Conservation (phyloP, 2,797 vertebrate species). For the Acanthis flammea region DNA sequence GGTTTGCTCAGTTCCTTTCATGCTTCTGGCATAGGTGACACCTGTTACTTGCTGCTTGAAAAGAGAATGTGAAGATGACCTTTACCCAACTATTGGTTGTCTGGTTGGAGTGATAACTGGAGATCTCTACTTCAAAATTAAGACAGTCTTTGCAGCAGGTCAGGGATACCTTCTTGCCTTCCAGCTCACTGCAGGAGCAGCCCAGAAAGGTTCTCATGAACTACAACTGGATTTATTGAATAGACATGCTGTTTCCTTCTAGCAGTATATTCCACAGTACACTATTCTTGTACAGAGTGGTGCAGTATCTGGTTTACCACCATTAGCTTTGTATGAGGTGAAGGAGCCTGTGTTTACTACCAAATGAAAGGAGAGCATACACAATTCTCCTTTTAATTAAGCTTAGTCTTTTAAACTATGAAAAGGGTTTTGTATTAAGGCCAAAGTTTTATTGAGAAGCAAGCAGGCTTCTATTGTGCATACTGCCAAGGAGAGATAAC, state of each 20-base stretch:
- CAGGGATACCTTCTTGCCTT: background rate
- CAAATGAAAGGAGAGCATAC: conserved; percentile 37
- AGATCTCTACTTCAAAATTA: background rate
- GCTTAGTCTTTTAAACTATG: conserved; percentile 25
- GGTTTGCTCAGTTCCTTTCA: background rate
- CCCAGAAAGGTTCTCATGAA: background rate
- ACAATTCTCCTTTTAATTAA: conserved; percentile 59
- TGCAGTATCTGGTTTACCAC: background rate
- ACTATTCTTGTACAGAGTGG: background rate
- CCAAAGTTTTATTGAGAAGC: conserved; percentile 10
- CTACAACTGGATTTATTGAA: background rate
- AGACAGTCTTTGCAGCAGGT: background rate
- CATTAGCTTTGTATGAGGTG: conserved; percentile 30
- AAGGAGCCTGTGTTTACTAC: conserved; percentile 42
- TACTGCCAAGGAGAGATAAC: conserved; percentile 56
- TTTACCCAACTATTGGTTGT: background rate
- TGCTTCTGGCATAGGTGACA: background rate
- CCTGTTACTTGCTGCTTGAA: background rate
- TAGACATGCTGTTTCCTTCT: background rate
- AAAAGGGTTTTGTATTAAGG: conserved; percentile 32
- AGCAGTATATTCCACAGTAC: background rate
- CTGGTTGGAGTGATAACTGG: background rate
- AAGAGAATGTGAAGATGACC: background rate
- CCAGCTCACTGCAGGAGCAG: background rate
- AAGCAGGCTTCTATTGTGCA: conserved; percentile 28